Conservation (phyloP, 1,140 invertebrate species). For the Megalonaias nervosa region DNA sequence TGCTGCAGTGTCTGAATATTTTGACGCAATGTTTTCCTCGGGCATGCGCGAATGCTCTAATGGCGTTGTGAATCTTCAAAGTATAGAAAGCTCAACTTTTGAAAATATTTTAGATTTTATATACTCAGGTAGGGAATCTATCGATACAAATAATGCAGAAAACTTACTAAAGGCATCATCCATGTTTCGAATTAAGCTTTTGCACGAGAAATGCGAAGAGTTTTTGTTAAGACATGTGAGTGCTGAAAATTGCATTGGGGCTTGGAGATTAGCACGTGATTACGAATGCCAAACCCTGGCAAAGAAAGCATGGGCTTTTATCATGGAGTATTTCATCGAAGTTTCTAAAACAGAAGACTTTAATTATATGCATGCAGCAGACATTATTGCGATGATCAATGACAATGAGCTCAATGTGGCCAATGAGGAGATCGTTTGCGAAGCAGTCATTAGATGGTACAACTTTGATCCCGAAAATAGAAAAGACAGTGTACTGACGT, state of each 20-base stretch:
- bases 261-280: conserved; percentile 53
- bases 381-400: conserved; percentile 51
- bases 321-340: conserved; percentile 52
- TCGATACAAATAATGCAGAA: conserved; percentile 56
- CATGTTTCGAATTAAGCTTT: conserved; percentile 51
- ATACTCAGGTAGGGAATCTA: conserved; percentile 51
- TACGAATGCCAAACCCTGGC: conserved; percentile 51
- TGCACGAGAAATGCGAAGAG: conserved; percentile 55
- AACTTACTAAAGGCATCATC: conserved; percentile 51
- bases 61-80: conserved; percentile 47
- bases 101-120: conserved; percentile 58
- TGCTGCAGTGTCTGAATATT: conserved; percentile 50
- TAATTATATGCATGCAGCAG: conserved; percentile 46
- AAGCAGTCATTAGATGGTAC: conserved; percentile 57
- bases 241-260: conserved; percentile 50
- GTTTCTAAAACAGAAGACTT: conserved; percentile 51
- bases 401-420: conserved; percentile 52
- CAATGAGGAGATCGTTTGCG: conserved; percentile 59
- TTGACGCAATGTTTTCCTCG: conserved; percentile 52
- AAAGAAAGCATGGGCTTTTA: conserved; percentile 47
- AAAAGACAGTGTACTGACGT: conserved; percentile 38
- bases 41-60: conserved; percentile 58
- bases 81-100: conserved; percentile 50
- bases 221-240: conserved; percentile 50
- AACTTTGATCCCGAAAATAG: conserved; percentile 41